Percentiles rank a stretch among this genome's conserved stretches.
phyloP scores from a whole-genome alignment of 92 coral and sea anemone species.

The Diadumene lineata region DNA sequence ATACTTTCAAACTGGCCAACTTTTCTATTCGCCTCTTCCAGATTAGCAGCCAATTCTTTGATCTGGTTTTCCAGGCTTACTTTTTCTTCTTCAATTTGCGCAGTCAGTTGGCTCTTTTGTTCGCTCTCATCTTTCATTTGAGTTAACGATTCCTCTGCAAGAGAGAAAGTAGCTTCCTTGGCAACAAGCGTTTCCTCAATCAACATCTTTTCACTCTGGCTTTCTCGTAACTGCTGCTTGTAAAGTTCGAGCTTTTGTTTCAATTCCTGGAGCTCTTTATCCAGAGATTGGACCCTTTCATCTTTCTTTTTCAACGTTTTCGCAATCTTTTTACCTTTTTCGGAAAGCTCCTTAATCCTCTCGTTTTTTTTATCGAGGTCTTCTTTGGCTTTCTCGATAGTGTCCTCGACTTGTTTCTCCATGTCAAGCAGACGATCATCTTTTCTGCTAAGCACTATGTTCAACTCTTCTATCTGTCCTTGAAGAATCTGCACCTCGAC shows the following conservation, averaged over 20 bases:
- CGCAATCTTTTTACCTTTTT: constrained; percentile 28
- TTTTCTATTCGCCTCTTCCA: constrained; percentile 8
- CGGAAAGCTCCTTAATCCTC: constrained; percentile 45
- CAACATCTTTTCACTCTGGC: constrained; percentile 4
- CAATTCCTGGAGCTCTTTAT: constrained; percentile 37
- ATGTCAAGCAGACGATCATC: constrained; percentile 21
- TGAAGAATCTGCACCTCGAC: constrained; percentile 41
- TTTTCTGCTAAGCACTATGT: constrained; percentile 27
- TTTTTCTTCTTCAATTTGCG: constrained; percentile 24
- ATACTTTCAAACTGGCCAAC: constrained; percentile 10
- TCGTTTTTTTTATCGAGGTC: constrained; percentile 47
- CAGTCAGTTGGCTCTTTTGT: neutral
- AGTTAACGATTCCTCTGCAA: constrained; percentile 23
- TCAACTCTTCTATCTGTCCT: constrained; percentile 36
- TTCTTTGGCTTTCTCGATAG: constrained; percentile 26
- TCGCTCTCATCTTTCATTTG: constrained; percentile 21
- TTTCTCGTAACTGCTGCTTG: constrained; percentile 41
- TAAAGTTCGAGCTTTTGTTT: constrained; percentile 46
- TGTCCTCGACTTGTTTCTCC: constrained; percentile 31
- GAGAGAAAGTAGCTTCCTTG: constrained; percentile 23
- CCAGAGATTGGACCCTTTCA: constrained; percentile 2
- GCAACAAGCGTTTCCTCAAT: constrained; percentile 34
- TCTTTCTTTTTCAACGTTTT: constrained; percentile 27
- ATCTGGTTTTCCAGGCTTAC: constrained; percentile 1
- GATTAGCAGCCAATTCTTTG: neutral